Base-by-base conservation (phyloP, 2,797 vertebrate genomes). In the Lutjanus campechanus region DNA sequence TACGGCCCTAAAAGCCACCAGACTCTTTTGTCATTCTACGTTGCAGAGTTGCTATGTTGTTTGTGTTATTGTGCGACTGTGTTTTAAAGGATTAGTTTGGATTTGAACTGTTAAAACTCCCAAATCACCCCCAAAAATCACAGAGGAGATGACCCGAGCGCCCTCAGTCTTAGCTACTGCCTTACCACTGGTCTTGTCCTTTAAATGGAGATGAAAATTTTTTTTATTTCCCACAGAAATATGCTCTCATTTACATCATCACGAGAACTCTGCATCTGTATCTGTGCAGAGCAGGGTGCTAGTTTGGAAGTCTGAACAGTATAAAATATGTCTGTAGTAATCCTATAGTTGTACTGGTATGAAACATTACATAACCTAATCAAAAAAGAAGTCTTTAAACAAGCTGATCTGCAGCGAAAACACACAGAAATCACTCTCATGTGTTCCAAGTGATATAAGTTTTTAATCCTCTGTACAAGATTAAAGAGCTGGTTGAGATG, bases 391-490 rank as follows among this genome's bases (percentile, higher is more conserved):
- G 69, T 40, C 60, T 40, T 20, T 1, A 56, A 76, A 40, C 25
- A 16, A 66, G 59, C 72, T 49, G 55, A 49, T 50, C 53, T 63
- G 69, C 63, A 5, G 25, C 56, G 20, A 25, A 66, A 43, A 84
- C 68, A 36, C 29, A 43, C 43, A 73, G 64, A 74, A 70, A 63
- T 41, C 73, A 7, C 0, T 36, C 20, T 55, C 44, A 2, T 55
- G 73, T 43, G 11, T 60, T 72, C 36, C 36, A 15, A 9, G 17
- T 2, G 40, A 60, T 84, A 10, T 22, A 67, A 46, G 62, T 36
- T 71, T 68, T 78, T 76, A 79, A 87, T 75, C 78, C 81, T 20
- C 54, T 12, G 70, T 3, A 13, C 11, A 1, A 36, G 81, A 85
- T 82, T 60, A 81, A 73, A 79, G 66, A 44, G 36, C 5, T 12